A percentile compares a stretch with the other conserved stretches of the same genome.
Evolutionary conservation across 2,888 invertebrate genomes (phyloP).

Genomic region (Drosophila setosimentum): DNA sequence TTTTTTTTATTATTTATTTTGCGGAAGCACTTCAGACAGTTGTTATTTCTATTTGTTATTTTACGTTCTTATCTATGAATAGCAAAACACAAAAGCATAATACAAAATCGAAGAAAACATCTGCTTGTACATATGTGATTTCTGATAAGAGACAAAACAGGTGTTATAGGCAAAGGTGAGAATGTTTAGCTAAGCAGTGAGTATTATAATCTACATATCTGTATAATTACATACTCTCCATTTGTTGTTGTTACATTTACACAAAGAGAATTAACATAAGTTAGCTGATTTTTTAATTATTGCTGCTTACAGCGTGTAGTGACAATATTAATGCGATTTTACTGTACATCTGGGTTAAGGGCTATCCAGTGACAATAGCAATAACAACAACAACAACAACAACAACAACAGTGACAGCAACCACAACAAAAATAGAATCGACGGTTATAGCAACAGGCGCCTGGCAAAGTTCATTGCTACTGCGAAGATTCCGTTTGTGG

Average conservation of each 20-base stretch:
- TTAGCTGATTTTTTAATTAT: not conserved
- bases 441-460: constrained; percentile 38
- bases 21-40: constrained; percentile 29
- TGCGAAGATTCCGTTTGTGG: constrained; percentile 14
- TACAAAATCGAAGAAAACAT: constrained; percentile 11
- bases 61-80: constrained; percentile 10
- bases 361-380: constrained; percentile 17
- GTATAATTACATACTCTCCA: not conserved
- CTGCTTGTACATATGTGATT: constrained; percentile 23
- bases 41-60: constrained; percentile 22
- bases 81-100: constrained; percentile 4
- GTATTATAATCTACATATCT: not conserved
- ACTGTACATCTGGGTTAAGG: constrained; percentile 38
- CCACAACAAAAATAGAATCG: constrained; percentile 4
- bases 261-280: too few relatives aligned
- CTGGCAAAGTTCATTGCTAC: constrained; percentile 68
- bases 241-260: not conserved
- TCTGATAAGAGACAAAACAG: constrained; percentile 15
- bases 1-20: too few relatives aligned
- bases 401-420: constrained; percentile 2
- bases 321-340: not conserved
- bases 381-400: not conserved
- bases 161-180: not conserved
- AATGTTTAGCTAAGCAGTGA: not conserved
- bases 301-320: not conserved